Conservation (phyloP, 2,113 vertebrate species). For the Pterophyllum scalare region DNA sequence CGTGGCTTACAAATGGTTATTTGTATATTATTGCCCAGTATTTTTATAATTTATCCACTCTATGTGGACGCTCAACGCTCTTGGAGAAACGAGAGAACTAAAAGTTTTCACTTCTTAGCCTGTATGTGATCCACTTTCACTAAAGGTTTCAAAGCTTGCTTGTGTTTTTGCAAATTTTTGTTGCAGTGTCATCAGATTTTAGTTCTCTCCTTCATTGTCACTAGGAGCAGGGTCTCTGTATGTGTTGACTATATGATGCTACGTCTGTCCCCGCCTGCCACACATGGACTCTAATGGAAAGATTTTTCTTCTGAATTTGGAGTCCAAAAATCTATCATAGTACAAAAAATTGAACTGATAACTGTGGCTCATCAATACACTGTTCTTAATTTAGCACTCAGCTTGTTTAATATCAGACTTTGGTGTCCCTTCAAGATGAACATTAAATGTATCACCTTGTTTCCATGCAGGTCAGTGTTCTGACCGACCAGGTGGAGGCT, state of each 20-base stretch:
- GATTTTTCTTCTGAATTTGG: neutral
- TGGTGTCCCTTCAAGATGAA: neutral
- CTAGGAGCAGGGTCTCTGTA: neutral
- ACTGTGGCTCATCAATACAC: neutral
- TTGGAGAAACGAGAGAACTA: neutral
- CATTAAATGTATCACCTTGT: neutral
- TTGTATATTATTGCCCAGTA: neutral
- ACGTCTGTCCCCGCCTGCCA: accelerated
- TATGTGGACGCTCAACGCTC: neutral
- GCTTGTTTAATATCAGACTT: neutral
- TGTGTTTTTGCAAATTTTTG: neutral
- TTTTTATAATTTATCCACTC: neutral
- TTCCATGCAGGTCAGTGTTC: constrained; percentile 89
- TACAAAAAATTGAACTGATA: neutral
- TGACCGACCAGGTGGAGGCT: constrained; percentile 98
- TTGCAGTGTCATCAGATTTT: neutral
- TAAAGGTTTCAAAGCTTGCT: neutral
- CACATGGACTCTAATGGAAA: neutral
- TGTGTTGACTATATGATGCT: neutral
- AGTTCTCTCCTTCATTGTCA: neutral
- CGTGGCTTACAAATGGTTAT: neutral
- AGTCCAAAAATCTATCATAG: neutral
- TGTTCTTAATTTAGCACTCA: neutral
- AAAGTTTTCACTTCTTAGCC: no score
- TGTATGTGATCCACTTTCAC: no score